Evolutionary conservation across 2,797 vertebrate genomes (phyloP).

Genomic region (Tolypeutes matacus): DNA sequence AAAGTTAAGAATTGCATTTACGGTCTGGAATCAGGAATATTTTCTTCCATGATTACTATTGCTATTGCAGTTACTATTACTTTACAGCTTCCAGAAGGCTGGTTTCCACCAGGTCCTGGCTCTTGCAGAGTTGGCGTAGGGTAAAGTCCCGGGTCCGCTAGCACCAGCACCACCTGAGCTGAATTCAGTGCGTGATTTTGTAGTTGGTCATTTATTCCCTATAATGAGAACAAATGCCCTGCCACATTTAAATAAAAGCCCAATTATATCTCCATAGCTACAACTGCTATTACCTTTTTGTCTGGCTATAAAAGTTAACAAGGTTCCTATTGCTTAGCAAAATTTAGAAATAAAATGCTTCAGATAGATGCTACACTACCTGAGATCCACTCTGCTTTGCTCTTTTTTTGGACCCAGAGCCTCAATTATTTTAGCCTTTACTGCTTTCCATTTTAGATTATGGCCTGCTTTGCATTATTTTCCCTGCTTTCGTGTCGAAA

Average conservation of each 20-base stretch:
- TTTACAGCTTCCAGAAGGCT: neutral
- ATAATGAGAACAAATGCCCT: slow-evolving; percentile 52
- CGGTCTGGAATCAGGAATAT: neutral
- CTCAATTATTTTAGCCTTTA: slow-evolving; percentile 39
- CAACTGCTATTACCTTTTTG: slow-evolving; percentile 41
- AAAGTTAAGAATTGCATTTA: neutral
- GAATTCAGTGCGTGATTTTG: neutral
- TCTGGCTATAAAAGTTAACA: slow-evolving; percentile 22
- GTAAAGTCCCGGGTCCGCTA: neutral
- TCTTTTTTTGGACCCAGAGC: neutral
- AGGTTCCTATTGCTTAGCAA: slow-evolving; percentile 28
- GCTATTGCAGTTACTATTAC: neutral
- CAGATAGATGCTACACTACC: neutral
- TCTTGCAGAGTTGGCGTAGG: neutral
- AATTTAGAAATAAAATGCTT: slow-evolving; percentile 41
- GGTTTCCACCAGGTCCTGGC: neutral
- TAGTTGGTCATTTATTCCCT: slow-evolving; percentile 56
- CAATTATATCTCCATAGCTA: slow-evolving; percentile 54
- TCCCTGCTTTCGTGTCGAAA: neutral
- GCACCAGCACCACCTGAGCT: neutral
- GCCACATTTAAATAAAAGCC: slow-evolving; percentile 66
- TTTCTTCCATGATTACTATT: neutral
- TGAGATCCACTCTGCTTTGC: neutral
- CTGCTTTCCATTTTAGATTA: slow-evolving; percentile 51
- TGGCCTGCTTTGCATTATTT: neutral